Evolutionary conservation across 2,113 vertebrate genomes (phyloP).

Genomic region (Erythrolamprus reginae): DNA sequence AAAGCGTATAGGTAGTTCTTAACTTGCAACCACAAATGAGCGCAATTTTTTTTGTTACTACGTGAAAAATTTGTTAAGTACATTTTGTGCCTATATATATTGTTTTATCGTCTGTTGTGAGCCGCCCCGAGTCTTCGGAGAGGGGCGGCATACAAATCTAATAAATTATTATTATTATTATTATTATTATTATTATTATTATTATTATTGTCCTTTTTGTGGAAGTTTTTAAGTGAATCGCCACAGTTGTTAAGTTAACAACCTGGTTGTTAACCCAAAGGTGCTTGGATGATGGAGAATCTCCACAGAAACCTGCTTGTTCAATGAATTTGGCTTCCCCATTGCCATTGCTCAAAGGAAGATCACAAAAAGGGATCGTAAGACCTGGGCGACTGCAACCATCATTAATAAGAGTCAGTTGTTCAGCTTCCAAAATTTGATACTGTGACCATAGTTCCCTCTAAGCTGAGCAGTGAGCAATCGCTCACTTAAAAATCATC

Average conservation of each 20-base stretch:
- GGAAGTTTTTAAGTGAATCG: background rate
- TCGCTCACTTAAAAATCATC: too few relatives aligned
- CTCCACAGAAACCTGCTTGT: background rate
- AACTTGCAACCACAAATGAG: too few relatives aligned
- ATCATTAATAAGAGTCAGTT: background rate
- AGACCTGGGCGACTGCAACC: background rate
- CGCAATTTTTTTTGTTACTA: background rate
- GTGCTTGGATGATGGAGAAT: too few relatives aligned
- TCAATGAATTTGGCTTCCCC: background rate
- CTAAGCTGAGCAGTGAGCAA: too few relatives aligned
- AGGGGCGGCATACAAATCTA: too few relatives aligned
- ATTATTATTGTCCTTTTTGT: too few relatives aligned
- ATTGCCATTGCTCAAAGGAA: background rate
- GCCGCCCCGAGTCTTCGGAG: too few relatives aligned
- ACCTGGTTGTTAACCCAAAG: background rate
- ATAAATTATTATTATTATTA: too few relatives aligned
- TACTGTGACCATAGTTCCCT: too few relatives aligned
- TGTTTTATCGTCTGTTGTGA: too few relatives aligned
- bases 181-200: too few relatives aligned
- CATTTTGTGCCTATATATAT: too few relatives aligned
- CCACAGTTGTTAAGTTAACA: background rate
- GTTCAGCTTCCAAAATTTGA: background rate
- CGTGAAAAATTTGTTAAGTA: background rate
- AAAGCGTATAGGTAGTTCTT: background rate
- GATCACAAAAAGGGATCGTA: background rate